These are phyloP conservation scores for Drosophila atroscutellata DNA, from an alignment of 2,888 invertebrate species.

Conservation along the genomic window DNA sequence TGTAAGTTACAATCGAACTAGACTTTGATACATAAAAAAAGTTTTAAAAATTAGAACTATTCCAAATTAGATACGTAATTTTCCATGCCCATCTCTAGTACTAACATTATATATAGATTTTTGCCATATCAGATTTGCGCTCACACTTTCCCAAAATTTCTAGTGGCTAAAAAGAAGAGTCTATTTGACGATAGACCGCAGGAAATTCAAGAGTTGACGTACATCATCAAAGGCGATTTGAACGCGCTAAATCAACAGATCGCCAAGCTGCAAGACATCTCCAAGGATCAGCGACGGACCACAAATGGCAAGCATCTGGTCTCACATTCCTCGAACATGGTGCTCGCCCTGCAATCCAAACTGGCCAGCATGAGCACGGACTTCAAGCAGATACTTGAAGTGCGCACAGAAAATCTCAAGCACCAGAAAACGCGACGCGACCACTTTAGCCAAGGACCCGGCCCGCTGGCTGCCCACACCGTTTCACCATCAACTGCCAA, in stretches of 20 bases:
- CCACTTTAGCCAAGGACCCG: constrained; percentile 89
- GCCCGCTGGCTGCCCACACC: constrained; percentile 85
- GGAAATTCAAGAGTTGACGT: constrained; percentile 98
- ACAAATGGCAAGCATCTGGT: constrained; percentile 91
- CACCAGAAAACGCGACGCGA: constrained; percentile 97
- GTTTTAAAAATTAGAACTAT: neutral
- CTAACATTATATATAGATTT: neutral
- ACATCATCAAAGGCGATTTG: constrained; percentile 98
- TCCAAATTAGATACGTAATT: neutral
- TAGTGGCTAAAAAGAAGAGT: constrained; percentile 99
- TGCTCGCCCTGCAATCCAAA: constrained; percentile 96
- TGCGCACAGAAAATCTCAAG: constrained; percentile 98
- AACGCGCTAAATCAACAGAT: constrained; percentile 98
- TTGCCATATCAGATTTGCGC: neutral
- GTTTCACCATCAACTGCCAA: constrained; percentile 87
- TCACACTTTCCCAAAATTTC: constrained; percentile 22
- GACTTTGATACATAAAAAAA: neutral
- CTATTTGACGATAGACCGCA: constrained; percentile 98
- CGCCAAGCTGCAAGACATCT: constrained; percentile 94
- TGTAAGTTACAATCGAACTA: constrained; percentile 88
- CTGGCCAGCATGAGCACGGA: constrained; percentile 98
- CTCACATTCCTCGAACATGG: constrained; percentile 96
- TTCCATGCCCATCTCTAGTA: neutral
- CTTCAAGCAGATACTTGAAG: constrained; percentile 98
- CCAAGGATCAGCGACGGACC: constrained; percentile 89